Evolutionary conservation across 1,140 invertebrate genomes (phyloP), one percentile per base, ranked within the genome.

Genomic region (Epicauta chinensis): DNA sequence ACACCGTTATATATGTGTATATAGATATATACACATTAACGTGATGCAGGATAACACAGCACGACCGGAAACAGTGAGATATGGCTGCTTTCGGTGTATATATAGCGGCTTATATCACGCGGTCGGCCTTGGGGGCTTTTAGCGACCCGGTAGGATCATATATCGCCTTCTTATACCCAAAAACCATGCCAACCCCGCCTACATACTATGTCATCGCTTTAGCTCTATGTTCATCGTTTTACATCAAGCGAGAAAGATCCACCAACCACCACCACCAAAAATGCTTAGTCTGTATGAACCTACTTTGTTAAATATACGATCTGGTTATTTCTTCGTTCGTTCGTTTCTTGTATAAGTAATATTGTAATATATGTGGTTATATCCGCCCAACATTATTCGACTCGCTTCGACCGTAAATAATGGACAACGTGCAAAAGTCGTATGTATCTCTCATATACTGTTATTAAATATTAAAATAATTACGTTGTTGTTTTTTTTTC

Each of bases 141-240:
- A 47, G 45, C 45, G 45, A 47, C 45, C 45, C 45, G 34, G 45
- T 47, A 47, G 45, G 45, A 47, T 47, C 45, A 47, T 47, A 47
- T 47, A 47, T 47, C 45, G 45, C 45, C 34, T 47, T 47, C 45
- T 47, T 47, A 34, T n/a, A n/a, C n/a, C 23, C 23, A 23, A 23
- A n/a, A n/a, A n/a, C n/a, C 23, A 7, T 1, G 7, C 5, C 45
- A 23, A 47, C 45, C 45, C 45, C 45, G 45, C 45, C 45, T 38
- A 37, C 45, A 37, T 34, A 47, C 45, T 47, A 47, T 47, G 45
- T 47, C 45, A 47, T 47, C 45, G 45, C 45, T 47, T 47, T 23
- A 23, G n/a, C n/a, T n/a, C 23, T 23, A 23, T 47, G 45, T 37
- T 47, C 45, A 47, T 47, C 45, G 45, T 47, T 47, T 23, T 47